Base-by-base conservation (phyloP, 2,888 invertebrate genomes). In the Cacoxenus indagator region DNA sequence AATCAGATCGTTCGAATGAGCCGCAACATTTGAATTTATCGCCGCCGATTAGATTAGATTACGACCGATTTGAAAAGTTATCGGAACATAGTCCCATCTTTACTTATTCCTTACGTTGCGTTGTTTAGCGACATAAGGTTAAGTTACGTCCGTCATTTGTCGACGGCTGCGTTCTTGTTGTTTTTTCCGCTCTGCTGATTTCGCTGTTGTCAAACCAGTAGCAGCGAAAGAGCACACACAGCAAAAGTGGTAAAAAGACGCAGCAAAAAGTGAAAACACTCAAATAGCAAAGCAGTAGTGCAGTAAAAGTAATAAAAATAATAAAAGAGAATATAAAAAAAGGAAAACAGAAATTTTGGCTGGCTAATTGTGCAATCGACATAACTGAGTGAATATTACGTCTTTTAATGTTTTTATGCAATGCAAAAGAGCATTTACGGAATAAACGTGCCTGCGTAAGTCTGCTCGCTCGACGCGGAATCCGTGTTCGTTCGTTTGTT, bases 211-310 rank as follows among this genome's bases (percentile, higher is more conserved):
- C 27, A 57, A 29, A 29, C 27, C 27, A 57, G 57, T 14, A 57
- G 57, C n/a, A 27, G 57, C 57, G 27, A 29, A 26, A 57, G 57
- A 57, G 57, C 14, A 29, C 17, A 3, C 5, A 29, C 27, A 57
- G 57, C 29, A 57, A 26, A 57, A 57, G 29, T 27, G 57, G 26
- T 14, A 29, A 57, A 26, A 57, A 59, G 19, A 48, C 22, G 24
- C 29, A 67, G 65, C 69, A 75, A 65, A 80, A 80, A 82, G 80
- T 82, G 74, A 82, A 81, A 77, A 75, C 51, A 43, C n/a, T n/a
- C n/a, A n/a, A n/a, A n/a, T n/a, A n/a, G n/a, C 70, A 74, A 70
- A 69, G 74, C 78, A 70, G 69, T n/a, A 64, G 26, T 48, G 22
- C 51, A 51, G 17, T 67, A 69, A 75, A 75, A 68, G 65, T 51